Percentiles rank a stretch among this genome's conserved stretches.
These are phyloP conservation scores for Cygnus buccinator DNA, from an alignment of 2,113 vertebrate species.

Conservation along the genomic window DNA sequence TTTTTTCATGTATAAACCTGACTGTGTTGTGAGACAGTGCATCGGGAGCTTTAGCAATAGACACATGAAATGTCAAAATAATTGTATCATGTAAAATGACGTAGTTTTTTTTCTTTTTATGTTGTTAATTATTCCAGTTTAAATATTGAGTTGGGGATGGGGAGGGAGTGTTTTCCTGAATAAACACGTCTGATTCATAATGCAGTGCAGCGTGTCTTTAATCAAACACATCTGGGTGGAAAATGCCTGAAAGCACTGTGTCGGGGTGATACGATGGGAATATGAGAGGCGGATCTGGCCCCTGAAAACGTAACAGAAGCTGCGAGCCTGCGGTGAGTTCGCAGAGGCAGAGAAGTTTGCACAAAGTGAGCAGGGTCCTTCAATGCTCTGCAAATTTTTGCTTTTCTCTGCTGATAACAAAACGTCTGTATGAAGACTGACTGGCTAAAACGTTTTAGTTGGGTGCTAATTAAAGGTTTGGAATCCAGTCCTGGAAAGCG, in stretches of 20 bases:
- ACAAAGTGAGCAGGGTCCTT: background rate
- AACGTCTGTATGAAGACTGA: background rate
- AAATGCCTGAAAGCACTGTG: background rate
- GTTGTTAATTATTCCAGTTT: background rate
- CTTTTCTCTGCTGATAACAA: background rate
- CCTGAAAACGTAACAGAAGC: background rate
- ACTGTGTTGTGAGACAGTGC: constrained; percentile 16
- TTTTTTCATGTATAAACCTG: background rate
- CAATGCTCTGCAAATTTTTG: background rate
- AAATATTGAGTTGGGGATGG: background rate
- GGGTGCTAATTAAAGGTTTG: background rate
- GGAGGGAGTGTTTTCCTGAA: background rate
- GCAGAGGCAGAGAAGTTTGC: background rate
- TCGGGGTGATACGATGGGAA: fast-evolving
- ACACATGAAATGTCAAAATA: background rate
- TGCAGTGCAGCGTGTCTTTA: fast-evolving
- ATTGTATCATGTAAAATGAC: background rate
- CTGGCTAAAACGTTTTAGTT: background rate
- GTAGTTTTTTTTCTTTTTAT: background rate
- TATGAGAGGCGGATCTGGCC: background rate
- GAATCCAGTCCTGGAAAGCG: background rate
- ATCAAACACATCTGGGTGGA: background rate
- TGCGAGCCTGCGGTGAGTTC: background rate
- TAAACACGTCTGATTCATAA: background rate
- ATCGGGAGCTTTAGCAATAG: background rate